Conservation (phyloP, 2,888 invertebrate genomes). For the Troglohyphantes excavatus region DNA sequence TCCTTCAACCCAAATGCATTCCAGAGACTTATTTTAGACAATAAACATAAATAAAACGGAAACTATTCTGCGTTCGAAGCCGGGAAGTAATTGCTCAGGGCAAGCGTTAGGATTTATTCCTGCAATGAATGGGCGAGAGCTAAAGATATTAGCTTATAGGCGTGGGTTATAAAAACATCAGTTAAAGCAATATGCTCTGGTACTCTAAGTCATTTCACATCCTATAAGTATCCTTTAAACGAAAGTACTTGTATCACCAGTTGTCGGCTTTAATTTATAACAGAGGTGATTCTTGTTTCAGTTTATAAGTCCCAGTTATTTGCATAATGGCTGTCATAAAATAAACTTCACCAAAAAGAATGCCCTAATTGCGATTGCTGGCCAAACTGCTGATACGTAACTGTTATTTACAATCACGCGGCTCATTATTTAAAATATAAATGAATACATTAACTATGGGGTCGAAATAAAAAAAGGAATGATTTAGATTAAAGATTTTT, state of each 20-base stretch:
- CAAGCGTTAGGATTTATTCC: background rate
- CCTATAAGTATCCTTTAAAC: constrained; percentile 62
- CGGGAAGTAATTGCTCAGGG: constrained; percentile 48
- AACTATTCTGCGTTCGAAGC: constrained; percentile 22
- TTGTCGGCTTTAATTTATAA: constrained; percentile 62
- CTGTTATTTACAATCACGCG: constrained; percentile 36
- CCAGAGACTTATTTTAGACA: constrained; percentile 45
- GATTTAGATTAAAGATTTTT: background rate
- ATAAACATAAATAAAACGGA: constrained; percentile 56
- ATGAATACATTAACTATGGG: constrained; percentile 19
- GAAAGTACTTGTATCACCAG: constrained; percentile 60
- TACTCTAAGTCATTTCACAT: constrained; percentile 53
- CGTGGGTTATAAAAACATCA: constrained; percentile 57
- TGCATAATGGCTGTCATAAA: constrained; percentile 70
- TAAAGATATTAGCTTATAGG: constrained; percentile 39
- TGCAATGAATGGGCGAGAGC: background rate
- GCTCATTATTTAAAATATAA: constrained; percentile 59
- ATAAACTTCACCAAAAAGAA: constrained; percentile 58
- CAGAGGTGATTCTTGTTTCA: constrained; percentile 56
- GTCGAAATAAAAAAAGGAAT: constrained; percentile 7
- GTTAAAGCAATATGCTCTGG: constrained; percentile 48
- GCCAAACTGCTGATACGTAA: constrained; percentile 50
- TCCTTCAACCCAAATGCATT: constrained; percentile 42
- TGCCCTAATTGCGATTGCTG: constrained; percentile 51
- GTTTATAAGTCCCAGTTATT: constrained; percentile 55